Percentiles rank a stretch among this genome's conserved stretches.
phyloP scores from a whole-genome alignment of 2,888 invertebrate genomes.

The Brachycybe producta region DNA sequence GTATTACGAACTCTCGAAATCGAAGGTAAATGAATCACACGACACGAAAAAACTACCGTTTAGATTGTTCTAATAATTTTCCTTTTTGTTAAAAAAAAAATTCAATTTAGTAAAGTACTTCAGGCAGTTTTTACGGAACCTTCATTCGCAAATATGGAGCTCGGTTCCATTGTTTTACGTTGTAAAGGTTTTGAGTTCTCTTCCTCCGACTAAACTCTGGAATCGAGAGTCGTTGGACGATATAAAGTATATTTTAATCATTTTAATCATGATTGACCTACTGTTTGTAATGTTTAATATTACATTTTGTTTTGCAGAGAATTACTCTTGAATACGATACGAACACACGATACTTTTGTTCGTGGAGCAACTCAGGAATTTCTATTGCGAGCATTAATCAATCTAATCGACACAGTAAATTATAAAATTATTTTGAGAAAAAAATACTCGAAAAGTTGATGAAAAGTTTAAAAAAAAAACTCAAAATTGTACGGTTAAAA shows the following conservation, averaged over 20 bases:
- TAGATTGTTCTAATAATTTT: too few species aligned
- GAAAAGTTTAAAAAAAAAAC: neutral
- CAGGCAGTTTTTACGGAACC: neutral
- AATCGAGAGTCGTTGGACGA: neutral
- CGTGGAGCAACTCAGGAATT: conserved; percentile 10
- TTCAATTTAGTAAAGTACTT: conserved; percentile 2
- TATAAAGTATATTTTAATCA: conserved; percentile 1
- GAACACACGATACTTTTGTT: conserved; percentile 9
- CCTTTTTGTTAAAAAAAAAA: too few species aligned
- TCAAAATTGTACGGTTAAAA: too few species aligned
- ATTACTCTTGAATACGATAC: neutral
- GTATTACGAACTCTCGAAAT: neutral
- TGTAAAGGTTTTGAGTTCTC: neutral
- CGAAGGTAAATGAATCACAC: neutral
- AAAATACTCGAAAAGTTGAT: too few species aligned
- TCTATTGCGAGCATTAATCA: conserved; percentile 5
- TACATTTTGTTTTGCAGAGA: neutral
- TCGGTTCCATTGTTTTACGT: conserved; percentile 11
- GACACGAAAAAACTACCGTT: too few species aligned
- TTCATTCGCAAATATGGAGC: conserved; percentile 8
- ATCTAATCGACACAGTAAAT: conserved; percentile 1
- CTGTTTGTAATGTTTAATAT: neutral
- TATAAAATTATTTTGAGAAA: neutral
- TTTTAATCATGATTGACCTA: neutral
- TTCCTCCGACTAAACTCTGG: conserved; percentile 8